A percentile compares a stretch with the other conserved stretches of the same genome.
Conservation (phyloP, 2,888 invertebrate genomes). For the Lamellibrachia satsuma region DNA sequence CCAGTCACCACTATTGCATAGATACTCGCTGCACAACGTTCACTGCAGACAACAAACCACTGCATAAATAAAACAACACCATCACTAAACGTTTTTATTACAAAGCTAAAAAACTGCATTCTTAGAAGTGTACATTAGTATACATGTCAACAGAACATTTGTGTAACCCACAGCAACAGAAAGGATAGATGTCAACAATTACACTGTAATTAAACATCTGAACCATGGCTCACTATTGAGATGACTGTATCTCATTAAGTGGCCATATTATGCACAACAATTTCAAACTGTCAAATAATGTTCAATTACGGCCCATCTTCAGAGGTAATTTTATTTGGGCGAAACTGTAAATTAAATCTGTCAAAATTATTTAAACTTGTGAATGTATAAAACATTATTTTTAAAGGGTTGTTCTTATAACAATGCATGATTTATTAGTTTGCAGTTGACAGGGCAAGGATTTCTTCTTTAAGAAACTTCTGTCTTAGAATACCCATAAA, state of each 20-base stretch:
- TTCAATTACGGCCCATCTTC: too few relatives aligned
- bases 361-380: background rate
- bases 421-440: too few relatives aligned
- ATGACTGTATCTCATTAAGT: background rate
- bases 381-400: background rate
- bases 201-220: background rate
- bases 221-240: too few relatives aligned
- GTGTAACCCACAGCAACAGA: background rate
- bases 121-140: background rate
- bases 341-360: background rate
- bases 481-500: too few relatives aligned
- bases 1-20: background rate
- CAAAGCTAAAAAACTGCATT: background rate
- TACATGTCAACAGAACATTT: background rate
- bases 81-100: background rate
- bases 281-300: background rate
- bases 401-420: background rate
- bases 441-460: too few relatives aligned
- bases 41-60: background rate
- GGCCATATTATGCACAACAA: background rate
- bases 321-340: background rate
- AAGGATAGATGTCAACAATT: background rate
- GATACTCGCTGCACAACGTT: background rate
- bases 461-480: too few relatives aligned
- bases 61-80: background rate